Base-by-base conservation (phyloP, 2,113 vertebrate species). In the Ptychochromis oligacanthus region DNA sequence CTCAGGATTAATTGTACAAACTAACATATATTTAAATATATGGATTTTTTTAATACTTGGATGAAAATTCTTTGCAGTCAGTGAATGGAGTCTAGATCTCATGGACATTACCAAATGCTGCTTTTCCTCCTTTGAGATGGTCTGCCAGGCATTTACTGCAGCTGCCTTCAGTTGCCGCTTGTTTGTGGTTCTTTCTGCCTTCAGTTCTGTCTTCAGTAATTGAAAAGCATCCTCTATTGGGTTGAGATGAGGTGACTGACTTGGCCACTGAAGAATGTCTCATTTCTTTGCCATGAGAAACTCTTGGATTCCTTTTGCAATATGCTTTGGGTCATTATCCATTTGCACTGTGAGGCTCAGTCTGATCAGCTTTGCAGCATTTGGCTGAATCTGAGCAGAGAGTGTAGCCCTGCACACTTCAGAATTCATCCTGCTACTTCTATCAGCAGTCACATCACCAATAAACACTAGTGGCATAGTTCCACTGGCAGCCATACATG, bases 401-500 rank as follows among this genome's bases (percentile, higher is more conserved):
- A 49, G 14, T 49, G 6, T 49, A 49, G 46, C 46, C 17, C 17
- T 70, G 24, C 11, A 31, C 43, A 28, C 43, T 52, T 52, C 24
- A 70, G 43, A 46, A 70, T 70, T 49, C 65, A 52, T 70, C 20
- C 14, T 15, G 5, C 24, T 70, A 70, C 24, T 31, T 72, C 65
- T 72, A 20, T 52, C 65, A 72, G 65, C 65, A 70, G 24, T 70
- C 65, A 70, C 43, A 31, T 70, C 24, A 70, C 52, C 24, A 70
- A 28, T 31, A 31, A 52, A 7, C 43, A 72, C 28, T 52, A 28
- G 4, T 20, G 40, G 43, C 43, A 22, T 2, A 1, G 24, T 72
- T 54, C 18, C 67, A 72, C 28, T 31, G 28, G 28, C 26, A n/a
- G 46, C 46, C 46, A 72, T 52, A 52, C 17, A 52, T 52, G 46